phyloP scores from a whole-genome alignment of 2,888 invertebrate species.

The Drosophila helvetica region DNA sequence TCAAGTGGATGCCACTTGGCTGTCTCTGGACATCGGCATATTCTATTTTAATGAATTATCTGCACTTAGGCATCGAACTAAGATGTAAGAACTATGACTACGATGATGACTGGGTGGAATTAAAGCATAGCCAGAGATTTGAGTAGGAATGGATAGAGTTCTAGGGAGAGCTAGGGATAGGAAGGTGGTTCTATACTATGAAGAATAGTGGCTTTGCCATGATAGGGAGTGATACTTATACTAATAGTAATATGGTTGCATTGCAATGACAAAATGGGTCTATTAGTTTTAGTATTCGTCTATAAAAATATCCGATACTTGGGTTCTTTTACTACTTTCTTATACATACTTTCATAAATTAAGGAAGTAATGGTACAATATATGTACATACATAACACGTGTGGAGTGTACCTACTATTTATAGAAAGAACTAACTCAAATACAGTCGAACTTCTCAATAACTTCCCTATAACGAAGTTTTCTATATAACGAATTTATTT shows the following conservation, averaged over 20 bases:
- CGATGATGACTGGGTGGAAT: slow-evolving; percentile 18
- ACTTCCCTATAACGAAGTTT: too few relatives aligned
- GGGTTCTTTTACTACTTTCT: not conserved
- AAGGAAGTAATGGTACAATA: too few relatives aligned
- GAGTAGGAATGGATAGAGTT: not conserved
- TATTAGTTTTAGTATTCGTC: not conserved
- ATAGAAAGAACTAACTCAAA: too few relatives aligned
- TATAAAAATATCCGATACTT: not conserved
- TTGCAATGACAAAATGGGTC: slow-evolving; percentile 28
- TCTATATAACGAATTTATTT: too few relatives aligned
- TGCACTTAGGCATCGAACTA: slow-evolving; percentile 77
- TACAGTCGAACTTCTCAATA: too few relatives aligned
- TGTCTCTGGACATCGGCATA: slow-evolving; percentile 66
- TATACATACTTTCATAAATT: not conserved
- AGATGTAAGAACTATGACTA: slow-evolving; percentile 50
- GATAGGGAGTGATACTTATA: not conserved
- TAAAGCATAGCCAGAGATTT: not conserved
- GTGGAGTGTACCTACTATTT: too few relatives aligned
- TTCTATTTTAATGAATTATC: slow-evolving; percentile 73
- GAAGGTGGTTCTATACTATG: not conserved
- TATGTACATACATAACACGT: not conserved
- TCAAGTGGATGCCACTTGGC: slow-evolving; percentile 49
- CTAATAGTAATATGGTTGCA: slow-evolving; percentile 21
- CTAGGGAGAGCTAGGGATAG: not conserved
- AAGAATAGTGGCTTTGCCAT: too few relatives aligned